A percentile compares a stretch with the other conserved stretches of the same genome.
Conservation (phyloP, 2,888 invertebrate species). For the Orthosia gothica region DNA sequence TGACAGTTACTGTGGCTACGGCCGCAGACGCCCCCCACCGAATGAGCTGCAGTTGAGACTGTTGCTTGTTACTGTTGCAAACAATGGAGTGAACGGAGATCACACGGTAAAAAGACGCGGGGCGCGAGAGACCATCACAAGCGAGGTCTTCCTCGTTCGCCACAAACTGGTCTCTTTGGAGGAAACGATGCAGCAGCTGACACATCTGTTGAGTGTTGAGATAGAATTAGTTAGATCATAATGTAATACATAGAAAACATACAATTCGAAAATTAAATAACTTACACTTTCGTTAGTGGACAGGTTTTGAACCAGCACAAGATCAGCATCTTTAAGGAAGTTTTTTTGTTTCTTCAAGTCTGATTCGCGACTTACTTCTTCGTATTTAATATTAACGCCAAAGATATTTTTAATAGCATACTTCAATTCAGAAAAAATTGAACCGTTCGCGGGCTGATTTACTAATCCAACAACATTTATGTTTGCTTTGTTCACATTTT, state of each 20-base stretch:
- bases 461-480: conserved; percentile 63
- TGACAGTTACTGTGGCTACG: conserved; percentile 54
- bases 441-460: conserved; percentile 19
- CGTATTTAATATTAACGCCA: conserved; percentile 56
- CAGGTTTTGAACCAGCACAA: conserved; percentile 65
- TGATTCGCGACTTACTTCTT: conserved; percentile 36
- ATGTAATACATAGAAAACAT: too few relatives aligned
- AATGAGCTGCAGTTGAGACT: conserved; percentile 58
- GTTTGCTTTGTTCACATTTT: conserved; percentile 66
- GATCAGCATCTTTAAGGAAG: conserved; percentile 49
- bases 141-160: conserved; percentile 50
- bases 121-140: conserved; percentile 11
- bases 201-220: conserved; percentile 49
- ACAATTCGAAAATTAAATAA: background rate
- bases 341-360: conserved; percentile 26
- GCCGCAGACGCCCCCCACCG: conserved; percentile 53
- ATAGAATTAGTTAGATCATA: background rate
- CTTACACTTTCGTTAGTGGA: conserved; percentile 62
- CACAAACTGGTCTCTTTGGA: conserved; percentile 61
- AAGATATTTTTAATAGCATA: conserved; percentile 35
- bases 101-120: conserved; percentile 54
- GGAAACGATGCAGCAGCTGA: conserved; percentile 45
- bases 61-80: conserved; percentile 30
- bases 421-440: conserved; percentile 56
- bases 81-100: conserved; percentile 44